These are phyloP conservation scores for Stegostoma tigrinum DNA, from an alignment of 2,113 vertebrate species.

Conservation along the genomic window DNA sequence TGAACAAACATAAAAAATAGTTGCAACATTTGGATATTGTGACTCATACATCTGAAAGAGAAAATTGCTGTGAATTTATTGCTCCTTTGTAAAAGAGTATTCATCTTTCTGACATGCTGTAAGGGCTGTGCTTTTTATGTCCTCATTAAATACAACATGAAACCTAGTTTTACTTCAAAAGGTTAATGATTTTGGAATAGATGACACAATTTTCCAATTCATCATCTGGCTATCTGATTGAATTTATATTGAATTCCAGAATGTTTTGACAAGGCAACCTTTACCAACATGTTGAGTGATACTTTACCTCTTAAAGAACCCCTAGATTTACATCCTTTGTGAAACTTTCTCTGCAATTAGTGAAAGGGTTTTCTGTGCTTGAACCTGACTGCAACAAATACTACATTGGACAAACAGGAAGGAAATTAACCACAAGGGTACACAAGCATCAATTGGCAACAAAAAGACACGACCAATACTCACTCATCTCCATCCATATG, in stretches of 20 bases:
- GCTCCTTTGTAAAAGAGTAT: background rate
- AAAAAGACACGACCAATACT: no score
- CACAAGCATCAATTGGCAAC: no score
- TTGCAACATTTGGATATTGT: background rate
- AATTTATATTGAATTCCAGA: background rate
- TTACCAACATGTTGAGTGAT: background rate
- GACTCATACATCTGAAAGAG: background rate
- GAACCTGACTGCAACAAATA: background rate
- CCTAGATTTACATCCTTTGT: background rate
- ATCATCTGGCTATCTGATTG: background rate
- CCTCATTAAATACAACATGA: background rate
- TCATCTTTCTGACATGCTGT: background rate
- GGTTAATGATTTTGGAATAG: background rate
- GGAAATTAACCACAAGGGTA: no score
- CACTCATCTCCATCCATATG: no score
- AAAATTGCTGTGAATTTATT: background rate
- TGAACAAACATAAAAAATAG: background rate
- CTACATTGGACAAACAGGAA: no score
- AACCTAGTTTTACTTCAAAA: background rate
- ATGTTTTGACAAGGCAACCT: background rate
- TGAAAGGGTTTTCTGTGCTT: background rate
- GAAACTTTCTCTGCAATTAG: background rate
- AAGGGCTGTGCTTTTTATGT: background rate
- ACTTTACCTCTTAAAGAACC: background rate
- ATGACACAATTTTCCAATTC: background rate